phyloP scores from a whole-genome alignment of 2,888 invertebrate genomes.

The Hydraecia micacea region DNA sequence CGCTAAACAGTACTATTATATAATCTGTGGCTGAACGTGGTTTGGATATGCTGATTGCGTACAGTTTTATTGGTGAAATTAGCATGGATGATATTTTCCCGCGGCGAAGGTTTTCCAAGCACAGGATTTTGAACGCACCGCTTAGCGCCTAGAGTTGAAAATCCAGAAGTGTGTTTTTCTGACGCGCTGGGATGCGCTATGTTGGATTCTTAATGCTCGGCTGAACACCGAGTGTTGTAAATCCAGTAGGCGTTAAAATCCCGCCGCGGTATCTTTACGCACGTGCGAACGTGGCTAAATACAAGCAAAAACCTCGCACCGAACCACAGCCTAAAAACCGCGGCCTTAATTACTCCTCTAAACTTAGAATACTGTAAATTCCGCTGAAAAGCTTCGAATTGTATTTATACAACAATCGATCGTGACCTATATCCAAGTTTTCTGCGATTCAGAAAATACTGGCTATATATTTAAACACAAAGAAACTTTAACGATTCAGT shows the following conservation, averaged over 20 bases:
- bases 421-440: constrained; percentile 35
- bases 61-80: background rate
- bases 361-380: constrained; percentile 1
- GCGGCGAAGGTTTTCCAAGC: no score
- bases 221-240: no score
- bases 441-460: background rate
- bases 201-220: no score
- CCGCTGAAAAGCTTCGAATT: background rate
- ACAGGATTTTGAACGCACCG: no score
- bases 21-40: no score
- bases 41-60: background rate
- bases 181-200: no score
- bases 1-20: no score
- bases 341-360: background rate
- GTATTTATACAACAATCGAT: constrained; percentile 51
- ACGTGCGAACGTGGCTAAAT: background rate
- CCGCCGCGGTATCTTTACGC: no score
- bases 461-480: constrained; percentile 2
- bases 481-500: constrained; percentile 1
- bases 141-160: no score
- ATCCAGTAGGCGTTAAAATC: no score
- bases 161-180: no score
- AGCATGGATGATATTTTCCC: no score
- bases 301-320: background rate
- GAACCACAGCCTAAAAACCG: background rate